These are phyloP conservation scores for Eudasyphora cyanicolor DNA, from an alignment of 2,888 invertebrate species.

Conservation along the genomic window DNA sequence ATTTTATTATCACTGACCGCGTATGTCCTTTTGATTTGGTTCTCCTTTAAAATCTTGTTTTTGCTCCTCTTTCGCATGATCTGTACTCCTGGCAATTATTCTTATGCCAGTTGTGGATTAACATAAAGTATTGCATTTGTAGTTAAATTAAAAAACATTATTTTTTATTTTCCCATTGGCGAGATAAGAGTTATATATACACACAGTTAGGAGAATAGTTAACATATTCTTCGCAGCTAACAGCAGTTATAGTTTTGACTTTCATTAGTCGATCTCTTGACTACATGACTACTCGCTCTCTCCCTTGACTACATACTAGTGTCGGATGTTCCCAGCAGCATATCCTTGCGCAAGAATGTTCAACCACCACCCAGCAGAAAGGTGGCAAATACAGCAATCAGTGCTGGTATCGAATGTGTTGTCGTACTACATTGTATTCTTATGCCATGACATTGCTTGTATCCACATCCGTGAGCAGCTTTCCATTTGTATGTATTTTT, in stretches of 20 bases:
- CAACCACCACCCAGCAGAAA: not conserved
- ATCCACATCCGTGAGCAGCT: not conserved
- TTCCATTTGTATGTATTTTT: slow-evolving; percentile 31
- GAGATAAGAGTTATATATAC: too few relatives aligned
- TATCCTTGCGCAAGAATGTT: not conserved
- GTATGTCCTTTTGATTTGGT: too few relatives aligned
- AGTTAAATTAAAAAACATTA: not conserved
- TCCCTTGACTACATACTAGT: too few relatives aligned
- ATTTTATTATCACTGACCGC: too few relatives aligned
- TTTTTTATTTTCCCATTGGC: not conserved
- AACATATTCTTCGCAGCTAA: slow-evolving; percentile 1
- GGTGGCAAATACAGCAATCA: not conserved
- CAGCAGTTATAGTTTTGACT: slow-evolving; percentile 20
- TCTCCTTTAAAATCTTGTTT: too few relatives aligned
- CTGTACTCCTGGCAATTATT: not conserved
- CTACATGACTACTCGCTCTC: too few relatives aligned
- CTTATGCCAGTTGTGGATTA: not conserved
- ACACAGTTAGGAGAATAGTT: too few relatives aligned
- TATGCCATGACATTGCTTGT: not conserved
- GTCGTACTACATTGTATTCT: too few relatives aligned
- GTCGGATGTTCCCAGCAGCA: too few relatives aligned
- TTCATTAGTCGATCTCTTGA: slow-evolving; percentile 30
- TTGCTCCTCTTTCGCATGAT: not conserved
- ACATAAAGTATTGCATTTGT: not conserved
- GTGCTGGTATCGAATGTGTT: not conserved